Evolutionary conservation across 2,888 invertebrate species (phyloP).

Genomic region (Salpingus planirostris): DNA sequence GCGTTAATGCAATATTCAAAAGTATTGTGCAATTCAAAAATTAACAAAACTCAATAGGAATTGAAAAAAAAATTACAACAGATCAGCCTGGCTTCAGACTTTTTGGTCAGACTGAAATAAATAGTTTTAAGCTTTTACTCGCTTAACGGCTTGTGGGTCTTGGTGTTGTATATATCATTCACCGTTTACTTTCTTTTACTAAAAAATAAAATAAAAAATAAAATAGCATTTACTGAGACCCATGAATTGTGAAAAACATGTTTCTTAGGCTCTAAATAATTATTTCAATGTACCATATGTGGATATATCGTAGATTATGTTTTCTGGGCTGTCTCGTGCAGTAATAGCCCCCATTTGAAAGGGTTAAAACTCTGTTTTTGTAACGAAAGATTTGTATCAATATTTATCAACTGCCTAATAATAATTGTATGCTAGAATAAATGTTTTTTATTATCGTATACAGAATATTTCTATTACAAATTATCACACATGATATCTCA

Average conservation of each 20-base stretch:
- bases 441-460: constrained; percentile 19
- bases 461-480: no score
- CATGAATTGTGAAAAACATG: constrained; percentile 30
- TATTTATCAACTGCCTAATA: constrained; percentile 39
- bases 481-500: no score
- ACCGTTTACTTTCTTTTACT: constrained; percentile 17
- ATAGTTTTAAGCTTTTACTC: constrained; percentile 31
- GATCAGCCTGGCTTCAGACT: constrained; percentile 23
- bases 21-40: constrained; percentile 27
- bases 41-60: constrained; percentile 24
- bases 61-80: constrained; percentile 24
- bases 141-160: constrained; percentile 31
- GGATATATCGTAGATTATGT: constrained; percentile 40
- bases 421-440: constrained; percentile 34
- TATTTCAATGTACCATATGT: constrained; percentile 43
- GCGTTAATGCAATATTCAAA: constrained; percentile 21
- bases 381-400: constrained; percentile 38
- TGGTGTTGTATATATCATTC: constrained; percentile 28
- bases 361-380: constrained; percentile 34
- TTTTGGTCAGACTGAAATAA: constrained; percentile 23
- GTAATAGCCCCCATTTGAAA: constrained; percentile 14
- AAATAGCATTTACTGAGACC: constrained; percentile 24
- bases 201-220: no score
- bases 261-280: constrained; percentile 38
- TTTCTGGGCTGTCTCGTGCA: constrained; percentile 20